A percentile compares a stretch with the other conserved stretches of the same genome.
phyloP scores from a whole-genome alignment of 2,888 invertebrate species.

The Ormyrus rosae region DNA sequence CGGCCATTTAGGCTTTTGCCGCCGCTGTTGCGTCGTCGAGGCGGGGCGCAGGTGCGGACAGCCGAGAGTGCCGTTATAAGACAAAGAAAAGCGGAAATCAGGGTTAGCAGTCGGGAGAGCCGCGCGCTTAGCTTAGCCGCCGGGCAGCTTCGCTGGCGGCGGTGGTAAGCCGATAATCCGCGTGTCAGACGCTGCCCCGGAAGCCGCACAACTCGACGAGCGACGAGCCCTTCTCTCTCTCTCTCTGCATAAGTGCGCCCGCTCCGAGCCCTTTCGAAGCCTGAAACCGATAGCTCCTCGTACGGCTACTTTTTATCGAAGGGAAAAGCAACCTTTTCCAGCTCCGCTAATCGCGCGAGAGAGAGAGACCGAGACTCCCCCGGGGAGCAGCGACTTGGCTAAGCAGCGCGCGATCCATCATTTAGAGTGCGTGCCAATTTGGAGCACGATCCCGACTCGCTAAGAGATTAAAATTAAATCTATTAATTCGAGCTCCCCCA shows the following conservation, averaged over 20 bases:
- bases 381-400: background rate
- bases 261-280: no score
- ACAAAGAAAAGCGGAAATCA: slow-evolving; percentile 60
- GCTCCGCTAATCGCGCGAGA: slow-evolving; percentile 22
- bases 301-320: no score
- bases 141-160: slow-evolving; percentile 54
- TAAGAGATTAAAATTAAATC: no score
- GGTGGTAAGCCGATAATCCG: slow-evolving; percentile 73
- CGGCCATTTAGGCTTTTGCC: slow-evolving; percentile 2
- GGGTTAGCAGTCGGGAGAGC: slow-evolving; percentile 58
- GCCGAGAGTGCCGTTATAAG: background rate
- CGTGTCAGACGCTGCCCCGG: slow-evolving; percentile 74
- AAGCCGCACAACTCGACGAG: slow-evolving; percentile 71
- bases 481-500: no score
- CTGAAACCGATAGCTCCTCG: no score
- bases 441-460: no score
- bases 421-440: background rate
- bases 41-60: background rate
- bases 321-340: background rate
- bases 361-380: background rate
- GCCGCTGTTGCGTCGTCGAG: background rate
- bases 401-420: background rate
- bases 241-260: background rate
- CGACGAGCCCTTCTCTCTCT: background rate
- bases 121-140: slow-evolving; percentile 23